A percentile compares a stretch with the other conserved stretches of the same genome.
phyloP scores from a whole-genome alignment of 2,888 invertebrate species.

The Parapristionchus giblindavisi region DNA sequence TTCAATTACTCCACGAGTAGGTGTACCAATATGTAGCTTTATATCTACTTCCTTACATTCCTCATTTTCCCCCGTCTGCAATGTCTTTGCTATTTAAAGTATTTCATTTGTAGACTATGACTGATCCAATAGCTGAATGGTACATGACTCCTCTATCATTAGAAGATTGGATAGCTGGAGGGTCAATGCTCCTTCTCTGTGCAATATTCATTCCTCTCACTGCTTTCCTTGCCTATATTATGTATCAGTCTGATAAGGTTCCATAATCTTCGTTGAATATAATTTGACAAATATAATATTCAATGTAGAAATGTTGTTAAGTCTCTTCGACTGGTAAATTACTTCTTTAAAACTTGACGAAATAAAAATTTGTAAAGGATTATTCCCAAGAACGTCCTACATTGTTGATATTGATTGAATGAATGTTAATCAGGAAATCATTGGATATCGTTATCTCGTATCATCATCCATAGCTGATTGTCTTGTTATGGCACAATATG shows the following conservation, averaged over 20 bases:
- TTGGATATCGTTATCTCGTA: constrained; percentile 36
- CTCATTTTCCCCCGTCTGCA: too few species aligned
- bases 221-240: neutral
- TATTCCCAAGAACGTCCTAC: neutral
- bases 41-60: too few species aligned
- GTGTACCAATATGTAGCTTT: too few species aligned
- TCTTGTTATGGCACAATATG: constrained; percentile 25
- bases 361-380: too few species aligned
- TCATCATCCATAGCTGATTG: constrained; percentile 18
- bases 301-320: too few species aligned
- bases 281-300: too few species aligned
- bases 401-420: neutral
- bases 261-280: neutral
- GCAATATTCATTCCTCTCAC: constrained; percentile 34
- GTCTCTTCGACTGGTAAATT: too few species aligned
- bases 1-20: too few species aligned
- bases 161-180: constrained; percentile 21
- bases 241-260: constrained; percentile 26
- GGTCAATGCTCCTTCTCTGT: constrained; percentile 8
- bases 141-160: constrained; percentile 12
- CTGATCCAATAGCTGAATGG: constrained; percentile 24
- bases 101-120: too few species aligned
- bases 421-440: constrained; percentile 25
- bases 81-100: too few species aligned
- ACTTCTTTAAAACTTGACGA: too few species aligned